Base-by-base conservation (phyloP, 2,888 invertebrate species). In the Diarsia mendica region DNA sequence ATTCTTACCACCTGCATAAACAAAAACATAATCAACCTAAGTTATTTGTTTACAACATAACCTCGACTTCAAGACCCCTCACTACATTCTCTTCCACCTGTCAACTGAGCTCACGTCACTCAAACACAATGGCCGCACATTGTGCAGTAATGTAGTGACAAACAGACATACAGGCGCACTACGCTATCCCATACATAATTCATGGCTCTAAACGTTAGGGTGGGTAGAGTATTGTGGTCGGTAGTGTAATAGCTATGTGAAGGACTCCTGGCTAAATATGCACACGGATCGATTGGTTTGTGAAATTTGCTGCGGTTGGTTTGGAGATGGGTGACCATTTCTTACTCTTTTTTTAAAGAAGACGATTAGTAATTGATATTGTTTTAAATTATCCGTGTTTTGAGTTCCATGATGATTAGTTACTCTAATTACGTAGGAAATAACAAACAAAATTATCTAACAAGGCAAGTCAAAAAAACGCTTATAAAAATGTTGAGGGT, bases 101-200 rank as follows among this genome's bases (percentile, higher is more conserved):
- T 84, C 81, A 71, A 60, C 80, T 65, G 60, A 69, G 23, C 72
- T 66, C 77, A 79, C 67, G 77, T 77, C 76, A 82, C 80, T 75
- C 68, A 69, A 74, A 79, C 77, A 83, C 82, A 77, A 83, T 72
- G 60, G 68, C 67, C 69, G 64, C 67, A 63, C 75, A 73, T 83
- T 80, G 84, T 76, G 60, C 77, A 72, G 83, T 80, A 79, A 79
- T 83, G 74, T 72, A 77, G 78, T 84, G 77, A 88, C 90, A 89
- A 89, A 90, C 91, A 89, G 86, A 87, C 84, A 88, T 85, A 86
- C 84, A 76, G 39, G 84, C 75, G 75, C 71, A 80, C 76, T 79
- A 73, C 87, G 91, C 90, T 90, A 91, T 85, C 87, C 83, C 79
- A 83, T 92, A 87, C 85, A 93, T 93, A 89, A 93, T 93, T 91